These are phyloP conservation scores for Acrobasis consociella DNA, from an alignment of 2,888 invertebrate species.

Conservation along the genomic window DNA sequence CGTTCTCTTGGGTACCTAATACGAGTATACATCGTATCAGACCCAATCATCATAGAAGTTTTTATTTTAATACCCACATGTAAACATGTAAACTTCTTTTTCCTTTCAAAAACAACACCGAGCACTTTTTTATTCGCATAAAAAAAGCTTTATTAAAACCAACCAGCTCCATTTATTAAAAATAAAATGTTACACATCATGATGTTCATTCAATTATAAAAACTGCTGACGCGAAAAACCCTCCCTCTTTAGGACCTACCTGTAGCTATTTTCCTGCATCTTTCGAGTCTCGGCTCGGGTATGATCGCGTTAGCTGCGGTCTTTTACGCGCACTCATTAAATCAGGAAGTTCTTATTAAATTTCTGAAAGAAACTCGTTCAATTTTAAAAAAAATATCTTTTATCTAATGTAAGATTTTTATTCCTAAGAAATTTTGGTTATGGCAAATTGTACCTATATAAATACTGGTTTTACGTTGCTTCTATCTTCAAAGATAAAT, in stretches of 20 bases:
- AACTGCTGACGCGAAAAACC: constrained; percentile 41
- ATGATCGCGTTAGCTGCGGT: constrained; percentile 27
- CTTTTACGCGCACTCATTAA: constrained; percentile 28
- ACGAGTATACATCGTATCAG: no score
- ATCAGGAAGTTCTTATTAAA: constrained; percentile 3
- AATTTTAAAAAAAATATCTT: neutral
- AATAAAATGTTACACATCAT: constrained; percentile 35
- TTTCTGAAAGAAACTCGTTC: neutral
- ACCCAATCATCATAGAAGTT: no score
- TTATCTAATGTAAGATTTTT: no score
- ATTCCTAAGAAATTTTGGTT: no score
- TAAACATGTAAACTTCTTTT: no score
- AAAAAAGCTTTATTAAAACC: neutral
- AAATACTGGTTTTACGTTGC: no score
- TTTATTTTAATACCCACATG: no score
- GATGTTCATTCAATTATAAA: constrained; percentile 52
- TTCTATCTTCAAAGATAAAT: no score
- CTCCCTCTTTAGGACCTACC: constrained; percentile 19
- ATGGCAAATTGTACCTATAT: no score
- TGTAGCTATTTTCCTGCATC: constrained; percentile 25
- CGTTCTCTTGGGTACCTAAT: no score
- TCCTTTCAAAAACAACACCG: no score
- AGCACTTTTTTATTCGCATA: no score
- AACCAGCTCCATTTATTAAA: constrained; percentile 22
- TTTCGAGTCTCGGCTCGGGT: constrained; percentile 13